phyloP scores from a whole-genome alignment of 1,140 invertebrate species.

The Thereuonema tuberculata region DNA sequence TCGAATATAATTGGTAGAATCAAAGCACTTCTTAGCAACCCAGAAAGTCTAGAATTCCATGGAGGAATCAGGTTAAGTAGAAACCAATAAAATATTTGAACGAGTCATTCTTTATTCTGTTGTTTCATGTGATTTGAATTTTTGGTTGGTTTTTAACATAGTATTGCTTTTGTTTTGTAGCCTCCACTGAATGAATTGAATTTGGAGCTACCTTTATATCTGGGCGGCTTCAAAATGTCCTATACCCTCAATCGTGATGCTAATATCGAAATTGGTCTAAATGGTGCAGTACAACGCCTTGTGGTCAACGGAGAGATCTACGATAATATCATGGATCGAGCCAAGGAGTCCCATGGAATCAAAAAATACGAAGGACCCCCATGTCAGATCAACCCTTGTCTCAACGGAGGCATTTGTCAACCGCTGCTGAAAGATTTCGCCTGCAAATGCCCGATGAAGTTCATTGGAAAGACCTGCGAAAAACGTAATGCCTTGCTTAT shows the following conservation, averaged over 20 bases:
- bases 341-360: conserved; percentile 35
- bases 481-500: conserved; percentile 40
- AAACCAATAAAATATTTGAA: too few relatives aligned
- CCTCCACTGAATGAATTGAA: conserved; percentile 67
- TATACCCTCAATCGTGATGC: conserved; percentile 54
- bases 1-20: too few relatives aligned
- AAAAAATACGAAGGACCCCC: conserved; percentile 50
- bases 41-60: too few relatives aligned
- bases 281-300: conserved; percentile 69
- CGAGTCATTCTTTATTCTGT: too few relatives aligned
- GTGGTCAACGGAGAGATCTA: conserved; percentile 56
- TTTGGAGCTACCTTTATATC: conserved; percentile 61
- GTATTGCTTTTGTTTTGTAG: conserved; percentile 24
- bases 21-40: too few relatives aligned
- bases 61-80: too few relatives aligned
- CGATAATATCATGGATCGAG: conserved; percentile 33
- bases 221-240: conserved; percentile 68
- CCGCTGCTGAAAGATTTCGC: conserved; percentile 53
- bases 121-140: too few relatives aligned
- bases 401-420: conserved; percentile 58
- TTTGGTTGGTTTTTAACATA: background rate
- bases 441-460: conserved; percentile 51
- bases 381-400: conserved; percentile 49
- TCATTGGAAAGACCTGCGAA: conserved; percentile 55
- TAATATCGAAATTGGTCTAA: conserved; percentile 55